phyloP scores from a whole-genome alignment of 2,113 vertebrate species.

The Aviceda subcristata region DNA sequence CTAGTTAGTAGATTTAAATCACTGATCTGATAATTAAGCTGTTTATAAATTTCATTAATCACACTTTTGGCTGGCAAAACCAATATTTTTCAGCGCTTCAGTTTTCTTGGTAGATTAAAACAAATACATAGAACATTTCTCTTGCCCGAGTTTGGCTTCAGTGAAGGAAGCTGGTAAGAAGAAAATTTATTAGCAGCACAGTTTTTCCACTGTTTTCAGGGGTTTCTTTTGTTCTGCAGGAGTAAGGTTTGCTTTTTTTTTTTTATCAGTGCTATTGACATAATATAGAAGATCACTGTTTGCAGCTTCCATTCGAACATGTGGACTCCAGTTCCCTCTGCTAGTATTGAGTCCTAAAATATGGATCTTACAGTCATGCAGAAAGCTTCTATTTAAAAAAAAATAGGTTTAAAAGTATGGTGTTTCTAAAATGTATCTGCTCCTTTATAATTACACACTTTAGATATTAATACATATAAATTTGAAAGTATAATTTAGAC shows the following conservation, averaged over 20 bases:
- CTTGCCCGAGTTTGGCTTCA: background rate
- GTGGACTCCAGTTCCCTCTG: background rate
- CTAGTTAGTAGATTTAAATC: background rate
- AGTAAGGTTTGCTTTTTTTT: background rate
- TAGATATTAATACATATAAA: constrained; percentile 44
- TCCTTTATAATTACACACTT: constrained; percentile 26
- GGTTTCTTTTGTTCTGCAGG: background rate
- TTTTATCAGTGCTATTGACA: background rate
- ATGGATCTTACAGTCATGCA: background rate
- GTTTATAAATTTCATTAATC: background rate
- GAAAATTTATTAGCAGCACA: background rate
- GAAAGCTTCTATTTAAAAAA: constrained; percentile 2
- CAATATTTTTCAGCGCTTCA: background rate
- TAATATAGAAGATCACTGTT: background rate
- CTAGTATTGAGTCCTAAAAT: background rate
- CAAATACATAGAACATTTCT: background rate
- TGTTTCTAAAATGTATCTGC: constrained; percentile 9
- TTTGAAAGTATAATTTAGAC: constrained; percentile 38
- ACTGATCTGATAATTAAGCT: background rate
- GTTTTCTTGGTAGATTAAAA: background rate
- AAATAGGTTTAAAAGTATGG: background rate
- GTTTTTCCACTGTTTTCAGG: background rate
- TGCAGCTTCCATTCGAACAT: background rate
- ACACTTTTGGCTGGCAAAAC: background rate
- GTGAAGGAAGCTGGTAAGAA: background rate